Evolutionary conservation across 2,888 invertebrate species (phyloP), one percentile per base, ranked within the genome.

Genomic region (Eugnorisma glareosa): DNA sequence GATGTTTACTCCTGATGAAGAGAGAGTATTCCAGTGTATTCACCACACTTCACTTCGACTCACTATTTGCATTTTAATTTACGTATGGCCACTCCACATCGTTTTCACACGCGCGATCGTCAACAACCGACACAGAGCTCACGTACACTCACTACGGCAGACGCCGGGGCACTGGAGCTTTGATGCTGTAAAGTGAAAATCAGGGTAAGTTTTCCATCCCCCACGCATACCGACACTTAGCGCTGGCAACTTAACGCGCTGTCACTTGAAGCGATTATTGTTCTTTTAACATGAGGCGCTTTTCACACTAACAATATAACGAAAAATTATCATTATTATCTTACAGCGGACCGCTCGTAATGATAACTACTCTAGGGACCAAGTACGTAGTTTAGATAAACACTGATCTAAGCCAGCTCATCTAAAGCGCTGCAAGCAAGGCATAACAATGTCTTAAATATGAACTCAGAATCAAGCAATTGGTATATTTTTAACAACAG

Each of bases 81-180:
- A 90, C 86, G 89, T 89, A 90, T 89, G 86, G 86, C 84, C 93
- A 93, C 93, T 90, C 86, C 90, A 92, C 94, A 94, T 95, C 94
- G 95, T 94, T 93, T 89, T 91, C 89, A 87, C 93, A 94, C 92
- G 92, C 93, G 91, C 93, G 91, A 77, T 81, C 89, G 89, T 79
- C 70, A 80, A 81, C 86, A 81, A 85, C 77, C 66, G 86, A 83
- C 91, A 90, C 89, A 84, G 81, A 86, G 6, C 18, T 86, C 87
- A 90, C 94, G 91, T 93, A 92, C 88, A 77, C 75, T 81, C 84
- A 67, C 92, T 83, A 86, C 95, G 94, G 93, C 95, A 84, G 85
- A 91, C 89, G 93, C 95, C 95, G 95, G 93, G 94, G 92, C 87
- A 95, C 95, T 95, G 92, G 91, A 90, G 89, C 71, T 82, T 69